phyloP scores from a whole-genome alignment of 2,888 invertebrate genomes.

The Ornithoptera alexandrae region DNA sequence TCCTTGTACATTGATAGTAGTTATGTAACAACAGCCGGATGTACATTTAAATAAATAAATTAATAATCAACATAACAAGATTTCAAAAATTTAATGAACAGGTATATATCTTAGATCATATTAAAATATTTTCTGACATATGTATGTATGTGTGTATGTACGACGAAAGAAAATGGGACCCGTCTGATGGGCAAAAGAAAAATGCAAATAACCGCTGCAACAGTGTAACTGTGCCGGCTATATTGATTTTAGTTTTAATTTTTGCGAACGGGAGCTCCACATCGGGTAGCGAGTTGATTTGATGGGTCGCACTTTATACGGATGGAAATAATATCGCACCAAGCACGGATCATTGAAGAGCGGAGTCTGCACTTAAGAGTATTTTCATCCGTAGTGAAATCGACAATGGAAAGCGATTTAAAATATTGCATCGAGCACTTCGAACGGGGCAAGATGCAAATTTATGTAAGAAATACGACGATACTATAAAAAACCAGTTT shows the following conservation, averaged over 20 bases:
- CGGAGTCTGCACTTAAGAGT: slow-evolving; percentile 57
- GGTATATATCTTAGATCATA: background rate
- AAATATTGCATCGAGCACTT: slow-evolving; percentile 50
- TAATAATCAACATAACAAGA: background rate
- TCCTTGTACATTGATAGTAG: no score
- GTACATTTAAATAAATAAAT: background rate
- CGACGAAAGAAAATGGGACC: background rate
- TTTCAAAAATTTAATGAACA: background rate
- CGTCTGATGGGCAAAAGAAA: slow-evolving; percentile 4
- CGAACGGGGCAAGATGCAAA: slow-evolving; percentile 26
- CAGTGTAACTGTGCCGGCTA: slow-evolving; percentile 31
- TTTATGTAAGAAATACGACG: slow-evolving; percentile 12
- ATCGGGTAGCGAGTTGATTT: slow-evolving; percentile 53
- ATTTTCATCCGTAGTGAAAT: slow-evolving; percentile 56
- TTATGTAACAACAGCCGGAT: background rate
- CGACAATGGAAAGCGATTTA: slow-evolving; percentile 61
- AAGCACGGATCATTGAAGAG: slow-evolving; percentile 59
- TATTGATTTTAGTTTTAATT: slow-evolving; percentile 50
- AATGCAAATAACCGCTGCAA: slow-evolving; percentile 16
- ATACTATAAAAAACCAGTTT: slow-evolving; percentile 8
- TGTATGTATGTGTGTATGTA: background rate
- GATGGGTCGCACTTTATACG: slow-evolving; percentile 60
- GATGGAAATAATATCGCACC: slow-evolving; percentile 57
- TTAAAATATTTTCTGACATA: background rate
- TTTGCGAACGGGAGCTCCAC: slow-evolving; percentile 47